Evolutionary conservation across 2,888 invertebrate genomes (phyloP), one percentile per base, ranked within the genome.

Genomic region (Oscheius onirici): DNA sequence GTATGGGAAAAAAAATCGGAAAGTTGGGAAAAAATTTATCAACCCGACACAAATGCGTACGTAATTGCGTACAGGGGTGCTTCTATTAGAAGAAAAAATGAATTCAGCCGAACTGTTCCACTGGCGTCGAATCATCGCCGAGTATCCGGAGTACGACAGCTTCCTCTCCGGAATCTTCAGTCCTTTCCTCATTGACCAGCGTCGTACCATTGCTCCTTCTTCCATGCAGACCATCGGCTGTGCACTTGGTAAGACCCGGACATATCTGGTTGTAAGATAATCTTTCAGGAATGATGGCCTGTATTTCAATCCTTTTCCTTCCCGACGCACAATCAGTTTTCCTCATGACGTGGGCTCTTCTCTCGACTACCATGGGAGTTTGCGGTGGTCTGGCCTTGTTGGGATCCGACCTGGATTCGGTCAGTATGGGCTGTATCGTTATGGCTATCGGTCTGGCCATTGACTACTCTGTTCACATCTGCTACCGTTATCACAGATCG

Each of bases 401-500:
- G 65, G 86, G 86, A 3, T 84, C 84, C 13, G 87, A 87, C 72
- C 72, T 87, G 54, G 87, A 87, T 72, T 85, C 85, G 40, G 82
- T 63, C 69, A 80, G 86, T 84, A 87, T 86, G 86, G 85, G 84
- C 20, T 83, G 84, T 69, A 83, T 84, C 46, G 83, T 87, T 6
- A 86, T 86, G 86, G 85, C 85, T 54, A 86, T 86, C 17, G 87
- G 87, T 51, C 73, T 87, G 72, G 85, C 86, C 58, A 83, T 87
- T 60, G 87, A 87, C 71, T 87, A 85, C 69, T 82, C 83, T 24
- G 84, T 87, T 8, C 87, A 87, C 73, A 82, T 87, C 58, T 87
- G 87, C 75, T 87, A 87, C 70, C 73, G 84, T 55, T 87, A 87
- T 55, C 85, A 87, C 69, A 71, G 85, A 66, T 86, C 85, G 0